Percentiles rank a stretch among this genome's conserved stretches.
These are phyloP conservation scores for Pinna nobilis DNA, from an alignment of 1,140 invertebrate genomes.

Conservation along the genomic window DNA sequence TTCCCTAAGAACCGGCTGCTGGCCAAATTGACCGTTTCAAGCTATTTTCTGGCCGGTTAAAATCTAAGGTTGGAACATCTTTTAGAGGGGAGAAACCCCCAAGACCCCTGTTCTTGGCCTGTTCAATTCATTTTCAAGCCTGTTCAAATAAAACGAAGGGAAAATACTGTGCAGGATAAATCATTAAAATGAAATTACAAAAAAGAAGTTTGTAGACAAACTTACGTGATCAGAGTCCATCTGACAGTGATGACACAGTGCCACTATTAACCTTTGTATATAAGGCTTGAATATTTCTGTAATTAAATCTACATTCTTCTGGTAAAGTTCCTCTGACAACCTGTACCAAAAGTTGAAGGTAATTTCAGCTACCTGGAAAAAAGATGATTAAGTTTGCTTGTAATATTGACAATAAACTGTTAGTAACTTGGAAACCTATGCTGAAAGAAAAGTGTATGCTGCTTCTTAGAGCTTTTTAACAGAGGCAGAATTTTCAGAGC, in stretches of 20 bases:
- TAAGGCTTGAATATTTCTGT: conserved; percentile 91
- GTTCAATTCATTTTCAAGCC: background rate
- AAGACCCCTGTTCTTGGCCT: too few species aligned
- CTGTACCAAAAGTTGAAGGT: conserved; percentile 98
- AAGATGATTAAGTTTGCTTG: too few species aligned
- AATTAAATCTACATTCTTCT: conserved; percentile 86
- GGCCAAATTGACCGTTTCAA: too few species aligned
- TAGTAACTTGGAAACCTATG: too few species aligned
- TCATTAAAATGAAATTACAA: background rate
- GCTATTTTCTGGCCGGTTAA: too few species aligned
- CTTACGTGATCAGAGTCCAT: conserved; percentile 92
- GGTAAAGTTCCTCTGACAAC: conserved; percentile 94
- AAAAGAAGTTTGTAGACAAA: conserved; percentile 37
- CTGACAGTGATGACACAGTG: conserved; percentile 90
- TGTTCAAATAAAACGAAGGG: background rate
- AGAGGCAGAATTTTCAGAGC: too few species aligned
- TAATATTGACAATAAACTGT: too few species aligned
- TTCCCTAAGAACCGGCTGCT: too few species aligned
- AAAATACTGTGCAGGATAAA: background rate
- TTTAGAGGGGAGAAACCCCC: too few species aligned
- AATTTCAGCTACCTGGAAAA: conserved; percentile 91
- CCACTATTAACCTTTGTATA: conserved; percentile 90
- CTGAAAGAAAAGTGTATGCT: too few species aligned
- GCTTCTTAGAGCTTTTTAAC: too few species aligned
- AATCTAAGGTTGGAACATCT: too few species aligned